phyloP scores from a whole-genome alignment of 2,113 vertebrate species.

The Neotoma lepida region DNA sequence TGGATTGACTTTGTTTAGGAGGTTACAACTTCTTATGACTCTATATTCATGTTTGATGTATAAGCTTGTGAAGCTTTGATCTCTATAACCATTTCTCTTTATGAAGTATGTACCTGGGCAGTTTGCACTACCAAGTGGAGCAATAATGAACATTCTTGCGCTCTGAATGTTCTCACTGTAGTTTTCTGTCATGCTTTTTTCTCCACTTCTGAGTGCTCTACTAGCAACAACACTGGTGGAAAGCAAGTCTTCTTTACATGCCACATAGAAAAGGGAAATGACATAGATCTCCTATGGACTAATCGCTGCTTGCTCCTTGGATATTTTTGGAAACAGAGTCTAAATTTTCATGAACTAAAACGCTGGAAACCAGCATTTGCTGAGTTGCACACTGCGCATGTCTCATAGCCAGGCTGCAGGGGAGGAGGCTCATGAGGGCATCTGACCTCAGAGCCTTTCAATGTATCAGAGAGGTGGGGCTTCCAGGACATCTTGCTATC shows the following conservation, averaged over 20 bases:
- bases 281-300: not conserved
- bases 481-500: not conserved
- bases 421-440: not conserved
- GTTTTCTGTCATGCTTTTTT: not conserved
- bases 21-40: not conserved
- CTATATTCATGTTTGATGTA: not conserved
- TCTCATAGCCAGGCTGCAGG: not conserved
- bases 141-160: not conserved
- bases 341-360: slow-evolving; percentile 2
- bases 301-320: not conserved
- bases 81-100: not conserved
- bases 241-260: not conserved
- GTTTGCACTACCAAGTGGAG: not conserved
- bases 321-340: slow-evolving; percentile 57
- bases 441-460: not conserved
- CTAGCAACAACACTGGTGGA: not conserved
- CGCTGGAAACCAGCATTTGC: not conserved
- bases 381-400: not conserved
- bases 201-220: not conserved
- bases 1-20: not conserved
- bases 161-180: not conserved
- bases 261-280: not conserved
- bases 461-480: not conserved
- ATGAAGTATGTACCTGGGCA: not conserved
- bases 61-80: not conserved